These are phyloP conservation scores for Cyrtorhinus lividipennis DNA, from an alignment of 1,140 invertebrate species.

Conservation along the genomic window DNA sequence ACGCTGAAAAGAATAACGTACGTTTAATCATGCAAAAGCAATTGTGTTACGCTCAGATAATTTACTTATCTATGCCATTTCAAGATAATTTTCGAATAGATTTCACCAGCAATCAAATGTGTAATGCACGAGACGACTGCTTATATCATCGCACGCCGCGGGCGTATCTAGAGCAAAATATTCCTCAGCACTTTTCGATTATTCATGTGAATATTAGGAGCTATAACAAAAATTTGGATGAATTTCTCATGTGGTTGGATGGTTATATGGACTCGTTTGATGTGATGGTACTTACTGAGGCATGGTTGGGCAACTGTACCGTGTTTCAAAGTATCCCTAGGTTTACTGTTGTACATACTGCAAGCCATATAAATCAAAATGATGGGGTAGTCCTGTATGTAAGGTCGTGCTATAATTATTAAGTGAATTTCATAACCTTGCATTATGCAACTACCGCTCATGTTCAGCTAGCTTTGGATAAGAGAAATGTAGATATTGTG, in stretches of 20 bases:
- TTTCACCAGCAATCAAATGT: background rate
- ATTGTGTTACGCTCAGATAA: background rate
- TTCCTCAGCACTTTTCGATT: background rate
- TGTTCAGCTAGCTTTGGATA: background rate
- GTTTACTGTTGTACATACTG: background rate
- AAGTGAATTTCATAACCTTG: background rate
- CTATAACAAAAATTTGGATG: background rate
- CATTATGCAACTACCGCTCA: background rate
- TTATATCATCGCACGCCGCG: background rate
- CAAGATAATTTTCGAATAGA: background rate
- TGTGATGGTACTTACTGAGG: background rate
- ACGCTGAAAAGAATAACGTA: conserved; percentile 56
- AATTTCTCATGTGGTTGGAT: background rate
- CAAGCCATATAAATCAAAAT: background rate
- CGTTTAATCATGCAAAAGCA: conserved; percentile 23
- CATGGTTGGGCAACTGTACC: background rate
- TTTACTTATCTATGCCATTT: no score
- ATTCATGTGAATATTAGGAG: background rate
- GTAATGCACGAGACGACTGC: no score
- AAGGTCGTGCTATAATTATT: background rate
- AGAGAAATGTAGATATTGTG: background rate
- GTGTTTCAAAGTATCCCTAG: background rate
- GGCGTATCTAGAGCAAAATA: background rate
- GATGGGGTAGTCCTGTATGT: background rate
- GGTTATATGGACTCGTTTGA: background rate